Conservation (phyloP, 2,113 vertebrate species). For the Cheilinus undulatus region DNA sequence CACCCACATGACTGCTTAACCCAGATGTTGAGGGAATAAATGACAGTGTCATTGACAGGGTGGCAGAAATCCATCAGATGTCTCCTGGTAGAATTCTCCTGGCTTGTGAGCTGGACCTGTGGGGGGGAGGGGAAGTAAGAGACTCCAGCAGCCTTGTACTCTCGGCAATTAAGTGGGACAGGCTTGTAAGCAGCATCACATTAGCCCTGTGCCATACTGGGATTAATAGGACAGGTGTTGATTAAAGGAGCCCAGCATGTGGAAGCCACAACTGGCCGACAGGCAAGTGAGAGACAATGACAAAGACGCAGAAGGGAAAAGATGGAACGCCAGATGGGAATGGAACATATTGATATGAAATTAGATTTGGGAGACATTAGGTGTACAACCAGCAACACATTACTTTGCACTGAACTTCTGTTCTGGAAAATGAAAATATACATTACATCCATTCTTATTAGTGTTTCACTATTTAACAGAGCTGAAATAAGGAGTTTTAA, state of each 20-base stretch:
- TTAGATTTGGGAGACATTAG: slow-evolving; percentile 75
- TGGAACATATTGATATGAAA: slow-evolving; percentile 81
- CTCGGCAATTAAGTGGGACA: slow-evolving; percentile 72
- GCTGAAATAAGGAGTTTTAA: not conserved
- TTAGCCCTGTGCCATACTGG: slow-evolving; percentile 77
- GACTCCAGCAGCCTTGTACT: slow-evolving; percentile 63
- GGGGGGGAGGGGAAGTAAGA: slow-evolving; percentile 21
- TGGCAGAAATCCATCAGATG: slow-evolving; percentile 79
- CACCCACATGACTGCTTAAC: slow-evolving; percentile 71
- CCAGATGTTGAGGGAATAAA: slow-evolving; percentile 81
- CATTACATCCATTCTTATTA: slow-evolving; percentile 21
- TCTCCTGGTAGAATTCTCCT: slow-evolving; percentile 71
- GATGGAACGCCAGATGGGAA: slow-evolving; percentile 77
- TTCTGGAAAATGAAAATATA: slow-evolving; percentile 44
- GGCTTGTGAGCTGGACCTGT: slow-evolving; percentile 18
- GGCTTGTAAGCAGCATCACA: slow-evolving; percentile 73
- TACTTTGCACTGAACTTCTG: slow-evolving; percentile 32
- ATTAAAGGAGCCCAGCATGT: slow-evolving; percentile 77
- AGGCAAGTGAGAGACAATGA: slow-evolving; percentile 47
- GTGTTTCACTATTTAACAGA: slow-evolving; percentile 5
- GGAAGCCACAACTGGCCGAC: slow-evolving; percentile 71
- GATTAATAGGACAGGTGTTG: slow-evolving; percentile 86
- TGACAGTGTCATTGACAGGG: slow-evolving; percentile 74
- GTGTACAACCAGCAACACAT: slow-evolving; percentile 62
- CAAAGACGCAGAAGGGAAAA: slow-evolving; percentile 27